Base-by-base conservation (phyloP, 1,140 invertebrate genomes). In the Camponotus vicinus region DNA sequence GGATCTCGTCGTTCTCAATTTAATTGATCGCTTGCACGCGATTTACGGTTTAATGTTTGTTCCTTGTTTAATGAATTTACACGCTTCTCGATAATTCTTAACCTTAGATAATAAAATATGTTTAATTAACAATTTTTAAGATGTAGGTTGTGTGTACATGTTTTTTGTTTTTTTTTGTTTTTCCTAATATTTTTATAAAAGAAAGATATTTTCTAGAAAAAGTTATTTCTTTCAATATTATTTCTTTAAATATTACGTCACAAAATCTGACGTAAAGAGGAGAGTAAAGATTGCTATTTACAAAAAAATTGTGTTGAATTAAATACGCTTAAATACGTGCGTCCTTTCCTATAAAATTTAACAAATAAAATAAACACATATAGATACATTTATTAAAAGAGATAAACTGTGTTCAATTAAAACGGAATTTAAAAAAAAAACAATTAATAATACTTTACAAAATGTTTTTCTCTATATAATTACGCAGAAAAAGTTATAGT, bases 21-120 rank as follows among this genome's bases (percentile, higher is more conserved):
- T 94, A 94, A 95, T 94, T 94, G 93, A 90, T 91, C 92, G 92
- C 92, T 92, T 92, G 91, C 88, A 83, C 76, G 40, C 69, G 89
- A 57, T 84, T 77, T 71, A 79, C 15, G 18, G n/a, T 77, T 86
- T 80, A 79, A 88, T 76, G 52, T 64, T 55, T 21, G n/a, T 5
- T 27, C 6, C 11, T 61, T 8, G 8, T 57, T 27, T 21, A 61
- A 13, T 49, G 32, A 34, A 79, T 67, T 13, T 49, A 32, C 21
- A 21, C 18, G 40, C 42, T 77, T 77, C 15, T 13, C 21, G 75
- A n/a, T 42, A 37, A 52, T n/a, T 79, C 40, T 78, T 45, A 61
- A 66, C 6, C 34, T 34, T 6, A 37, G 32, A 67, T 18, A 32
- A n/a, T 27, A n/a, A 64, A 42, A 32, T 77, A 45, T 32, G 63